These are phyloP conservation scores for Ochotona curzoniae DNA, from an alignment of 2,113 vertebrate genomes.

Conservation along the genomic window DNA sequence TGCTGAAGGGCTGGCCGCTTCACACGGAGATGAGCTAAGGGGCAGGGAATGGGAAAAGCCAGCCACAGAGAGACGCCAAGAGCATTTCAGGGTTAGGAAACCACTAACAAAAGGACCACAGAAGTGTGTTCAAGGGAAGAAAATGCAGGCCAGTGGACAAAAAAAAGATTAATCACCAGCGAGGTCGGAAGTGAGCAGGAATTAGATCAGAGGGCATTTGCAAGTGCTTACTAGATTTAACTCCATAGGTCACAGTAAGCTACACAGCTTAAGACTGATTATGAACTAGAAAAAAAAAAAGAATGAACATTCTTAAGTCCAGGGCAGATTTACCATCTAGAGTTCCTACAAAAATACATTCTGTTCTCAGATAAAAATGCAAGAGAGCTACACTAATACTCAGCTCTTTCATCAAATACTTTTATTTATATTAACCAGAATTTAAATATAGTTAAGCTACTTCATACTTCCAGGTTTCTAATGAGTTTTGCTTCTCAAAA, in stretches of 20 bases:
- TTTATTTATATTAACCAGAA: constrained; percentile 15
- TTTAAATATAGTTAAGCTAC: constrained; percentile 53
- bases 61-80: not conserved
- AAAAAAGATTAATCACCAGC: constrained; percentile 41
- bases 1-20: not conserved
- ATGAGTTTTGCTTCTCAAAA: constrained; percentile 40
- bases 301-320: constrained; percentile 63
- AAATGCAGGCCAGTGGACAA: not conserved
- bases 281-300: constrained; percentile 41
- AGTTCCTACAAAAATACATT: constrained; percentile 45
- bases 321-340: constrained; percentile 15
- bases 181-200: not conserved
- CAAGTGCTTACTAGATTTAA: constrained; percentile 66
- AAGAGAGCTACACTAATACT: constrained; percentile 22
- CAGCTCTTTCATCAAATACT: constrained; percentile 35
- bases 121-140: constrained; percentile 35
- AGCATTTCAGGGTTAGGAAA: constrained; percentile 21
- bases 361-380: constrained; percentile 58
- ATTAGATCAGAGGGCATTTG: constrained; percentile 15
- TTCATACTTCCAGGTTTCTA: not conserved
- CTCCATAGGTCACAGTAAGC: constrained; percentile 58
- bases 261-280: constrained; percentile 63
- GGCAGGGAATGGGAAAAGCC: not conserved
- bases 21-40: not conserved
- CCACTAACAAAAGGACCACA: constrained; percentile 45